These are phyloP conservation scores for Monodelphis domestica DNA, from an alignment of 2,797 vertebrate genomes.

Conservation along the genomic window DNA sequence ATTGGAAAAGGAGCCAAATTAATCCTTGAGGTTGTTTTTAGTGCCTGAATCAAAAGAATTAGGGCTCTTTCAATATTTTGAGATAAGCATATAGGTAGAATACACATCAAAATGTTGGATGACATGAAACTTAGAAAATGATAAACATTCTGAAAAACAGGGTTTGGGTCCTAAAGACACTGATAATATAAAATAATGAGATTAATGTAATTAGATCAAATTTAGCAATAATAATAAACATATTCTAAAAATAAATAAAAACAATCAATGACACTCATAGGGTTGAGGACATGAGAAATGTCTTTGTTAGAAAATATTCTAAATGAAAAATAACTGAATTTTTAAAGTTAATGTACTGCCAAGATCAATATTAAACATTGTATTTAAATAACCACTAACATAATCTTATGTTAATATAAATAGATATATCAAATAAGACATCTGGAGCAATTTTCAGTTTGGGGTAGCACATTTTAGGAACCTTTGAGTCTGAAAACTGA, in stretches of 20 bases:
- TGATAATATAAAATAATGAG: not conserved
- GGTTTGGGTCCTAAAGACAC: not conserved
- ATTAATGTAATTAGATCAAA: not conserved
- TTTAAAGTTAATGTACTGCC: not conserved
- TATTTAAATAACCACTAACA: not conserved
- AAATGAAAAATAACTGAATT: not conserved
- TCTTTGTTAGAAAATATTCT: not conserved
- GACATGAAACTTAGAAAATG: not conserved
- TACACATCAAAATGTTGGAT: not conserved
- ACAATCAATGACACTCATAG: not conserved
- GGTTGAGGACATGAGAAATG: not conserved
- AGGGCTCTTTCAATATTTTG: not conserved
- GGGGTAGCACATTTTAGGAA: not conserved
- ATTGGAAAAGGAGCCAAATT: not conserved
- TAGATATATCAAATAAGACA: no score
- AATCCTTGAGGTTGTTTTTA: not conserved
- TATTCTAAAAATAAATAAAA: not conserved
- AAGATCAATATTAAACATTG: not conserved
- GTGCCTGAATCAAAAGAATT: not conserved
- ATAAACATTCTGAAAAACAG: not conserved
- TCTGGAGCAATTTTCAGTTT: not conserved
- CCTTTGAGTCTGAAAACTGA: not conserved
- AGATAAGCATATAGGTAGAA: not conserved
- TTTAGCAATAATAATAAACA: not conserved
- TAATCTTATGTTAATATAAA: not conserved